These are phyloP conservation scores for Fistularia tabacaria DNA, from an alignment of 2,797 vertebrate genomes.

Conservation along the genomic window DNA sequence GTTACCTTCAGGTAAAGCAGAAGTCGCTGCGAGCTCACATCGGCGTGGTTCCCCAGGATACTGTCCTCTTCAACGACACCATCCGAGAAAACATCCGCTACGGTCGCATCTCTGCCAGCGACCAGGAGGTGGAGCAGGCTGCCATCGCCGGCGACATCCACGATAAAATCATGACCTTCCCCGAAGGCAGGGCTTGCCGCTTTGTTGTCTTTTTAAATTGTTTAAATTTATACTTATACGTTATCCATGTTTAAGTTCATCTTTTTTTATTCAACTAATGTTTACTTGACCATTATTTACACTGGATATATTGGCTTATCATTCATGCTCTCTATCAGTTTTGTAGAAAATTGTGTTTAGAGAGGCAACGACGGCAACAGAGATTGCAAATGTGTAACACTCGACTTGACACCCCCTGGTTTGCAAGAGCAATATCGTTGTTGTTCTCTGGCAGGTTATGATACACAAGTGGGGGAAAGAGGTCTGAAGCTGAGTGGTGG, in stretches of 20 bases:
- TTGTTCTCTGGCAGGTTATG: constrained; percentile 75
- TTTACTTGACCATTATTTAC: too few relatives aligned
- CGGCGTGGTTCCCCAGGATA: constrained; percentile 96
- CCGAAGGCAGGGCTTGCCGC: constrained; percentile 74
- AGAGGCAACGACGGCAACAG: too few relatives aligned
- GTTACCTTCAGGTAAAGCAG: constrained; percentile 82
- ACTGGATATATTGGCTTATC: too few relatives aligned
- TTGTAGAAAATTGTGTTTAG: too few relatives aligned
- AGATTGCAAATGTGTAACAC: too few relatives aligned
- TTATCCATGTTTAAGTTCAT: too few relatives aligned
- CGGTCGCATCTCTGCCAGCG: constrained; percentile 79
- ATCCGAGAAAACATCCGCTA: constrained; percentile 93
- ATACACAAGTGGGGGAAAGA: constrained; percentile 89
- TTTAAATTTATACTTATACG: too few relatives aligned
- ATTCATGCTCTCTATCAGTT: too few relatives aligned
- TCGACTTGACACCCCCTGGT: too few relatives aligned
- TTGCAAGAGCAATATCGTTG: background rate
- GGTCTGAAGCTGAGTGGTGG: constrained; percentile 95
- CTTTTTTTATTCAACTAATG: too few relatives aligned
- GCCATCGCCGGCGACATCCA: constrained; percentile 90
- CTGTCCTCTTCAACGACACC: constrained; percentile 93
- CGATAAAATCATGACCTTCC: constrained; percentile 84
- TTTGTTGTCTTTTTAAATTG: too few relatives aligned
- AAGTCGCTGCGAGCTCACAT: constrained; percentile 85
- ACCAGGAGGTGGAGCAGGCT: constrained; percentile 88